Conservation (phyloP, 2,888 invertebrate species). For the Cantharis nigra region DNA sequence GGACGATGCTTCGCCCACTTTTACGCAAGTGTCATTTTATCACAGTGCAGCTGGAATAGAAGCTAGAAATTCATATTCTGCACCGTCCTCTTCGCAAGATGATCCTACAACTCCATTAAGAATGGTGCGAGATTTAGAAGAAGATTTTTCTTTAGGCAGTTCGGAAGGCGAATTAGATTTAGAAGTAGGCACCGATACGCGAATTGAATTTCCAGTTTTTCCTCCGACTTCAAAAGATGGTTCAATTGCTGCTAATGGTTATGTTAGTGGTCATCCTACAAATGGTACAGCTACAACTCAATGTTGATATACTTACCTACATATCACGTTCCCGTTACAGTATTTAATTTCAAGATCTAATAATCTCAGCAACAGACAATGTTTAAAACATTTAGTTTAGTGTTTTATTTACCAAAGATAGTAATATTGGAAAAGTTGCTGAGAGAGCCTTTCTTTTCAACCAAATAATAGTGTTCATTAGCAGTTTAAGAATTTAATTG, state of each 20-base stretch:
- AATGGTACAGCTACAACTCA: constrained; percentile 51
- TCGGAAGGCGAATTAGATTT: constrained; percentile 44
- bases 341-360: constrained; percentile 41
- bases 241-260: constrained; percentile 51
- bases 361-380: constrained; percentile 31
- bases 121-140: constrained; percentile 42
- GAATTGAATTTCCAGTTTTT: constrained; percentile 49
- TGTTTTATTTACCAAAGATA: constrained; percentile 55
- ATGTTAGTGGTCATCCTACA: constrained; percentile 49
- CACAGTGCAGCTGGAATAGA: constrained; percentile 63
- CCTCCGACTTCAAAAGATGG: constrained; percentile 39
- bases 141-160: constrained; percentile 42
- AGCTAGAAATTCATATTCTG: constrained; percentile 50
- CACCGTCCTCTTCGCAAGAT: constrained; percentile 45
- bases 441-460: constrained; percentile 32
- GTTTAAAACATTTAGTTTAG: constrained; percentile 33
- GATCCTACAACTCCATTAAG: constrained; percentile 53
- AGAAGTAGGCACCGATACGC: constrained; percentile 38
- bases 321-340: constrained; percentile 29
- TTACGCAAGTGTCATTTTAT: constrained; percentile 68
- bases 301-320: constrained; percentile 39
- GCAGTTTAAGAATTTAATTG: constrained; percentile 31
- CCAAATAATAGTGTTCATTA: constrained; percentile 44
- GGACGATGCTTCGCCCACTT: constrained; percentile 63
- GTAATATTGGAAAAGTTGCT: constrained; percentile 43